Evolutionary conservation across 2,113 vertebrate genomes (phyloP).

Genomic region (Nestor notabilis): DNA sequence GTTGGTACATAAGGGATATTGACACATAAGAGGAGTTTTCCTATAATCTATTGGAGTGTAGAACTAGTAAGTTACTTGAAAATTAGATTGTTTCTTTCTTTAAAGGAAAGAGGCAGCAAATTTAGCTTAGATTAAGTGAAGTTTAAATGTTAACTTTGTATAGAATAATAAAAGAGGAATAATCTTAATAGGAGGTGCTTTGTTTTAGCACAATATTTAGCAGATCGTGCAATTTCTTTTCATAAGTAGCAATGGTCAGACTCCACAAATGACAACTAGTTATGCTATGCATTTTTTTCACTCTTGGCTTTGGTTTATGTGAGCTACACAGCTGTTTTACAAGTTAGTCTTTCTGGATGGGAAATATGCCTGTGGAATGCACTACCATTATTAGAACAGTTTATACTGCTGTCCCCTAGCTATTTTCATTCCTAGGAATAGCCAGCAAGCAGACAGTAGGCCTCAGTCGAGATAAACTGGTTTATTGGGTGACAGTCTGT

Average conservation of each 20-base stretch:
- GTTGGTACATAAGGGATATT: not conserved
- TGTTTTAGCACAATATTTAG: not conserved
- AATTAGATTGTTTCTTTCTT: not conserved
- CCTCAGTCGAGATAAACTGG: not conserved
- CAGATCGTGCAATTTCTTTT: not conserved
- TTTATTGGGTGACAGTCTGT: not conserved
- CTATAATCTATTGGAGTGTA: not conserved
- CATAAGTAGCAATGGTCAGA: not conserved
- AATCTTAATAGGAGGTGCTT: not conserved
- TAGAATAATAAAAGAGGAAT: not conserved
- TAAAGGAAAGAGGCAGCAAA: not conserved
- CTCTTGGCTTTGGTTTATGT: not conserved
- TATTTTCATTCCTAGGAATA: not conserved
- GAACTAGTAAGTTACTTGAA: not conserved
- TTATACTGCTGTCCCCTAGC: not conserved
- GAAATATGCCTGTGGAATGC: not conserved
- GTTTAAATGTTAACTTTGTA: not conserved
- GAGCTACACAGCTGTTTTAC: not conserved
- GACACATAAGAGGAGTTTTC: not conserved
- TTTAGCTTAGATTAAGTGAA: not conserved
- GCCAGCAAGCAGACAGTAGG: not conserved
- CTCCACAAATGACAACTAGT: not conserved
- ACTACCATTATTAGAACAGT: not conserved
- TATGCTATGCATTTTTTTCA: accelerated
- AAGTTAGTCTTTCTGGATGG: not conserved